Base-by-base conservation (phyloP, 2,888 invertebrate species). In the Tachina lurida region DNA sequence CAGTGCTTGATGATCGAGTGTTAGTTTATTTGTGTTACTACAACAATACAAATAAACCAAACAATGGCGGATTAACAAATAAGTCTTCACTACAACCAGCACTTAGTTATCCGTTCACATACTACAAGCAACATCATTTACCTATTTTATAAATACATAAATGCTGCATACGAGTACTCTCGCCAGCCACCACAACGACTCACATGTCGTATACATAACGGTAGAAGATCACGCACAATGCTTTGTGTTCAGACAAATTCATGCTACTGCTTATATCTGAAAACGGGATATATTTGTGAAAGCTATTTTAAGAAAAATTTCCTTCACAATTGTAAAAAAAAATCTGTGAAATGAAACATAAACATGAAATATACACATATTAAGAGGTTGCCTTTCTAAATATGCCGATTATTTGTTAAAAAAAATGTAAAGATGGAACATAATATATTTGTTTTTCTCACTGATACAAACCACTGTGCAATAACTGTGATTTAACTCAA, bases 11-110 rank as follows among this genome's bases (percentile, higher is more conserved):
- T 62, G 54, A 13, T 39, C 9, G n/a, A 54, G 9, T 41, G 49
- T 60, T 52, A 52, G 19, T 67, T 15, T 47, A 5, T 43, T 10
- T 47, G 47, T 47, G 39, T 47, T 47, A 45, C 10, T 67, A 56
- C 41, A 73, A 15, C 43, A 76, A 70, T 71, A 65, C 43, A 63
- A 65, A 80, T 75, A 63, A 75, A 65, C 9, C 68, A 71, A 80
- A 77, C 77, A 77, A 73, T 68, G 80, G 67, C 71, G 73, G 81
- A 76, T 73, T 74, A 81, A 73, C 73, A 81, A 81, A 77, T 81
- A 77, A 68, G 68, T 63, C 65, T 63, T 12, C 49, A 74, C 67
- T 45, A 74, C 62, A 70, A 56, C 68, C 13, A 73, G 19, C 63
- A 79, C 47, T 79, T 71, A 79, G 79, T 63, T 79, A 63, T 71